Evolutionary conservation across 1,140 invertebrate species (phyloP), one percentile per base, ranked within the genome.

Genomic region (Plectus sambesii): DNA sequence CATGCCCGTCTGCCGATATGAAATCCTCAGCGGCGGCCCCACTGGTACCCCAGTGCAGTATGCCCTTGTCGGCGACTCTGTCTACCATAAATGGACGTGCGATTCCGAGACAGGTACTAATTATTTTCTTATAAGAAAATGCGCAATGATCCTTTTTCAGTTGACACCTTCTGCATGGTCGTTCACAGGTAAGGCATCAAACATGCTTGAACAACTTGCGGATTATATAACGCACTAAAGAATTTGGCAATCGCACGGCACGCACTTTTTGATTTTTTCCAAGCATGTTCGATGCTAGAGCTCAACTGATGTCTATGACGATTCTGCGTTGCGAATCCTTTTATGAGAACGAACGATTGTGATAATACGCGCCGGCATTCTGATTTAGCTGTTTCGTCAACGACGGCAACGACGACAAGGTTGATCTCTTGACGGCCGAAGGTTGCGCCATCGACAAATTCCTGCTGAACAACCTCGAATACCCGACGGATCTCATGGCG

Each of bases 11-110:
- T 53, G 24, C 27, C 57, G 60, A 26, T 66, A 67, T 38, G 67
- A 67, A 35, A 69, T 67, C 33, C 51, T 67, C 8, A 45, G 44
- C 9, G 54, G 53, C 12, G 56, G 52, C 17, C 43, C 57, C 5
- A 51, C 33, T 15, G 66, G 64, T 19, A 38, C 37, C 23, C 49
- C 67, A n/a, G 62, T 67, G 15, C 49, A 51, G 19, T 67, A 63
- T 47, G 64, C 67, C 1, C 44, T 52, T 20, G 68, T 67, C 29
- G 64, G 64, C 9, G 63, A 67, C 37, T 50, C 45, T 20, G 66
- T 67, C 3, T 65, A 67, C 30, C 62, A 65, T 38, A 63, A 65
- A 42, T 65, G 62, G 62, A 51, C 12, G 33, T n/a, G n/a, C n/a
- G n/a, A n/a, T n/a, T n/a, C n/a, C n/a, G n/a, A n/a, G n/a, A n/a